Percentiles rank a stretch among this genome's conserved stretches.
phyloP scores from a whole-genome alignment of 2,113 vertebrate species.

The Podiceps cristatus region DNA sequence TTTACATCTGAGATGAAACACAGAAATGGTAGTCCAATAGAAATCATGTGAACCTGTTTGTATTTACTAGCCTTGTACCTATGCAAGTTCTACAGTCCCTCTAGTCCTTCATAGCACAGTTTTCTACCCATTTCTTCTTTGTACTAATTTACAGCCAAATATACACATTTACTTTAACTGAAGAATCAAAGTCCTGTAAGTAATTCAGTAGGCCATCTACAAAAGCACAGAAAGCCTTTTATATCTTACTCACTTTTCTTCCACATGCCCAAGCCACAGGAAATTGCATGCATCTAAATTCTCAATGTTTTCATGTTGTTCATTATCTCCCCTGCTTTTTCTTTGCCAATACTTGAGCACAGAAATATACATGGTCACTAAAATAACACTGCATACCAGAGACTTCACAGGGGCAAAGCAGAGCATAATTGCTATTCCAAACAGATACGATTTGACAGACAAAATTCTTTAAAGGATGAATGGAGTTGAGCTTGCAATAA shows the following conservation, averaged over 20 bases:
- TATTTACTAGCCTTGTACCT: neutral
- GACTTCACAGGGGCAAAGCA: neutral
- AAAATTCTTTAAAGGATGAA: neutral
- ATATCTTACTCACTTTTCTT: neutral
- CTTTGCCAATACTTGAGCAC: neutral
- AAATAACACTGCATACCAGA: neutral
- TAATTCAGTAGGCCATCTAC: neutral
- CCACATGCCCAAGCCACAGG: neutral
- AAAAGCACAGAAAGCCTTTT: neutral
- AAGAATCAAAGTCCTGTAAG: neutral
- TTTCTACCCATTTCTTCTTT: neutral
- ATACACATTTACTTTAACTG: neutral
- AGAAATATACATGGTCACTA: neutral
- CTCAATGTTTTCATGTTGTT: neutral
- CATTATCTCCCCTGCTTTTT: neutral
- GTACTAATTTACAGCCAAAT: neutral
- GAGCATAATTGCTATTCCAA: neutral
- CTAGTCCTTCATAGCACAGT: neutral
- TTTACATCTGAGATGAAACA: neutral
- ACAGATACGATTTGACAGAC: neutral
- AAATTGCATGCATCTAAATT: neutral
- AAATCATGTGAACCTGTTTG: neutral
- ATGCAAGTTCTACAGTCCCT: neutral
- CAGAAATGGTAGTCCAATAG: neutral
- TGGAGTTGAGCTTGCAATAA: neutral